phyloP scores from a whole-genome alignment of 2,888 invertebrate genomes.

The Uropetala carovei region DNA sequence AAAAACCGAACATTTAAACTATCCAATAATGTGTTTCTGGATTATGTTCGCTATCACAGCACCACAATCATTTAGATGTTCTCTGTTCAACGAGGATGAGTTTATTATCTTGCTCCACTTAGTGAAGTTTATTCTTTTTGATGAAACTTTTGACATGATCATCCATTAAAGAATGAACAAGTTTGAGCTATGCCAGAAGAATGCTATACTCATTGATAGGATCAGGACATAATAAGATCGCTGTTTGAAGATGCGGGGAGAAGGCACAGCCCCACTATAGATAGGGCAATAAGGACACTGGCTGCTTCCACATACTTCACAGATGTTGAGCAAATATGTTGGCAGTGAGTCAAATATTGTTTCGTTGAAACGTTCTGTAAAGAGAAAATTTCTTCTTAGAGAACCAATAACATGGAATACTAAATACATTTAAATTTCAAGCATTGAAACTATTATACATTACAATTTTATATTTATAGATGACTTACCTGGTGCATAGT shows the following conservation, averaged over 20 bases:
- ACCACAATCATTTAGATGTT: slow-evolving; percentile 62
- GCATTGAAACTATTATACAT: neutral
- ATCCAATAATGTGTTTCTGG: slow-evolving; percentile 57
- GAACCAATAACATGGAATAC: slow-evolving; percentile 42
- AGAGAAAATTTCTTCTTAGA: slow-evolving; percentile 65
- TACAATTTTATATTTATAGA: neutral
- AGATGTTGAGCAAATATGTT: slow-evolving; percentile 91
- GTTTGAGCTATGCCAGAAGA: slow-evolving; percentile 36
- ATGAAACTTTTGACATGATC: slow-evolving; percentile 6
- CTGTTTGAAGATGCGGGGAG: slow-evolving; percentile 49
- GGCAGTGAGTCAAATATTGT: slow-evolving; percentile 92
- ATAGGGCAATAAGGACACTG: slow-evolving; percentile 95
- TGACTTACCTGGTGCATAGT: slow-evolving; percentile 91
- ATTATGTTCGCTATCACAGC: slow-evolving; percentile 64
- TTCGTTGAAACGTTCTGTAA: slow-evolving; percentile 93
- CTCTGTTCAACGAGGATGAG: slow-evolving; percentile 59
- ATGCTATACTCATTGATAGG: slow-evolving; percentile 48
- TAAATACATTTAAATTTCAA: slow-evolving; percentile 61
- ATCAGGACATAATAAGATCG: slow-evolving; percentile 16
- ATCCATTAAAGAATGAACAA: slow-evolving; percentile 56
- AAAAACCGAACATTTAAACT: slow-evolving; percentile 62
- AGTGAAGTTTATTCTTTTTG: slow-evolving; percentile 51
- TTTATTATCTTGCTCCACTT: slow-evolving; percentile 46
- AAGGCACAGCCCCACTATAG: slow-evolving; percentile 81
- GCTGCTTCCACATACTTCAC: slow-evolving; percentile 95